Base-by-base conservation (phyloP, 2,113 vertebrate genomes). In the Rhea pennata region DNA sequence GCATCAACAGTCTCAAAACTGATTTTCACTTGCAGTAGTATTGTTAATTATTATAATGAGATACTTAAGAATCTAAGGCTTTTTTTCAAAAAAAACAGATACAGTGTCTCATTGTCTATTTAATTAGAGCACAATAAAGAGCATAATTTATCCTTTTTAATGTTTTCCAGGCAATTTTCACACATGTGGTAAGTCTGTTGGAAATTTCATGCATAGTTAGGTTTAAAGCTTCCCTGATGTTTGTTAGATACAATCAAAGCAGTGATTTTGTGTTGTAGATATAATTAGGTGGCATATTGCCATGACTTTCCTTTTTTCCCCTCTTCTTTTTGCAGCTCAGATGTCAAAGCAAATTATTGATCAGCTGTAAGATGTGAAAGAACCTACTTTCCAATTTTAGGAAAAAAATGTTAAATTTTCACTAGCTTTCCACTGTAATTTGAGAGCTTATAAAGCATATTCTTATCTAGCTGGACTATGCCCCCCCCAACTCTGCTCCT, bases 101-200 rank as follows among this genome's bases (percentile, higher is more conserved):
- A 95, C 1, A 44, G 53, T 95, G 81, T 90, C 86, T 97, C 74
- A 90, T 95, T 95, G 80, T 95, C 90, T 87, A 33, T 95, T 96
- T 92, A 93, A 95, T 95, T 94, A 84, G 95, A 96, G 93, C 73
- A 96, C 89, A 95, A 86, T 92, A 95, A 96, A 97, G 88, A 72
- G 61, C 66, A 83, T 76, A 88, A 92, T 92, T 95, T 87, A 90
- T 71, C 84, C 61, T 75, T 84, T 95, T 80, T 74, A 91, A 65
- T 95, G 93, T 95, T 91, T 93, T 93, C 69, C 84, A 81, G 93
- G 62, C 84, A 95, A 93, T 93, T 96, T 97, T 97, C 95, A 96
- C 92, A 96, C 61, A 67, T 96, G 78, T 67, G 92, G 62, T 92
- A 91, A 96, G 78, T 86, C 95, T 94, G 96, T 93, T 95, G 94